These are phyloP conservation scores for Delichon dasypus DNA, from an alignment of 2,797 vertebrate species.

Conservation along the genomic window DNA sequence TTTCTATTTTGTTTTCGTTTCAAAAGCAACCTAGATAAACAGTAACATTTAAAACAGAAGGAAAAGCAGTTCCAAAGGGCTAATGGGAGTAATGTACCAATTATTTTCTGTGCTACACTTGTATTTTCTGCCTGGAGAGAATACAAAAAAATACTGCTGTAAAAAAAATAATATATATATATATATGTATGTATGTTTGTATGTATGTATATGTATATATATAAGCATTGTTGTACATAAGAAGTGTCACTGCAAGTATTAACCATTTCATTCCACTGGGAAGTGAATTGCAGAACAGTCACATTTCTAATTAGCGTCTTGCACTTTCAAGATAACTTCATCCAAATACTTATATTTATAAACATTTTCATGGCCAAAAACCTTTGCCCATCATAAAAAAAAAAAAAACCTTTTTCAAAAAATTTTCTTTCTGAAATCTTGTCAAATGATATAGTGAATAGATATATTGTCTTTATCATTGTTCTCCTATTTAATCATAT, in stretches of 20 bases:
- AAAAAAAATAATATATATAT: too few species aligned
- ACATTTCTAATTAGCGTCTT: neutral
- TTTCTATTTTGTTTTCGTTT: neutral
- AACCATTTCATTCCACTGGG: neutral
- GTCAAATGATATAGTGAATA: neutral
- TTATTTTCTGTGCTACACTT: conserved; percentile 52
- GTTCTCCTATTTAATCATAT: neutral
- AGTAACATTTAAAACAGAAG: neutral
- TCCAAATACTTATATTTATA: neutral
- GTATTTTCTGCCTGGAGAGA: conserved; percentile 49
- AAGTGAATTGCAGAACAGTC: neutral
- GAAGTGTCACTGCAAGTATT: neutral
- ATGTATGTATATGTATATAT: too few species aligned
- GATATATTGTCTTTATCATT: neutral
- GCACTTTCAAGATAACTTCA: neutral
- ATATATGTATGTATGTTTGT: too few species aligned
- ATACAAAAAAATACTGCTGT: neutral
- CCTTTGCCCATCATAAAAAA: neutral
- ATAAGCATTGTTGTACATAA: neutral
- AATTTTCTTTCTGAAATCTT: neutral
- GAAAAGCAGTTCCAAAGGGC: conserved; percentile 29
- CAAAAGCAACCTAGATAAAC: conserved; percentile 9
- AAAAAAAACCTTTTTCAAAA: neutral
- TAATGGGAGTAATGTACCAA: conserved; percentile 38
- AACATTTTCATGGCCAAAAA: neutral